Percentiles rank a stretch among this genome's conserved stretches.
Conservation (phyloP, 53 echinoderm and acorn worm genomes). For the Holothuria leucospilota region DNA sequence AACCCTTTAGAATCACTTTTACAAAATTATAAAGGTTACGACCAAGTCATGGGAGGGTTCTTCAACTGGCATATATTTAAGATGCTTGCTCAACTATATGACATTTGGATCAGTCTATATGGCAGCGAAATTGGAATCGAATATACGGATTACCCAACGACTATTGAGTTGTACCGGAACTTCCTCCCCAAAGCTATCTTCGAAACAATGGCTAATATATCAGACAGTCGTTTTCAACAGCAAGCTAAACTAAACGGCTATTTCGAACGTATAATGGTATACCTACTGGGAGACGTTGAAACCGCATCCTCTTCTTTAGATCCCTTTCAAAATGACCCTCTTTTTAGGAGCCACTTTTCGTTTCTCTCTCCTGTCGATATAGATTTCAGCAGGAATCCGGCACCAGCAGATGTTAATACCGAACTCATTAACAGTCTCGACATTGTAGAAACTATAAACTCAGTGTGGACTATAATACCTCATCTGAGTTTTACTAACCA, state of each 20-base stretch:
- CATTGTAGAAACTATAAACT: background rate
- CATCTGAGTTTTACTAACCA: too few relatives aligned
- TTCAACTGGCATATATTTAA: slow-evolving; percentile 19
- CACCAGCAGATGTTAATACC: background rate
- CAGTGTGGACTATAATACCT: too few relatives aligned
- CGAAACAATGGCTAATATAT: background rate
- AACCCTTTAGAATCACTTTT: too few relatives aligned
- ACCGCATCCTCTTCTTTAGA: background rate
- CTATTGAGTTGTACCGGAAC: background rate
- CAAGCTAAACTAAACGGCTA: background rate
- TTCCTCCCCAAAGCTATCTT: background rate
- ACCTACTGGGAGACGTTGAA: background rate
- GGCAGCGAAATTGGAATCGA: background rate
- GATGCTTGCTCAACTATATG: slow-evolving; percentile 6
- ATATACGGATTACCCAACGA: background rate
- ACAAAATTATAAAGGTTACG: background rate
- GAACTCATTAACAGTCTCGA: background rate
- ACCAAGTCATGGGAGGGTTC: background rate
- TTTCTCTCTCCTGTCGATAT: background rate
- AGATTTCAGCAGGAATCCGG: background rate
- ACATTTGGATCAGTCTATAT: background rate
- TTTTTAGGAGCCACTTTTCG: background rate
- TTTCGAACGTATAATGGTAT: slow-evolving; percentile 7
- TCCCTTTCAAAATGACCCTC: background rate
- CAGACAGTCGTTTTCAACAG: background rate